These are phyloP conservation scores for Neogale vison DNA, from an alignment of 2,113 vertebrate species.

Conservation along the genomic window DNA sequence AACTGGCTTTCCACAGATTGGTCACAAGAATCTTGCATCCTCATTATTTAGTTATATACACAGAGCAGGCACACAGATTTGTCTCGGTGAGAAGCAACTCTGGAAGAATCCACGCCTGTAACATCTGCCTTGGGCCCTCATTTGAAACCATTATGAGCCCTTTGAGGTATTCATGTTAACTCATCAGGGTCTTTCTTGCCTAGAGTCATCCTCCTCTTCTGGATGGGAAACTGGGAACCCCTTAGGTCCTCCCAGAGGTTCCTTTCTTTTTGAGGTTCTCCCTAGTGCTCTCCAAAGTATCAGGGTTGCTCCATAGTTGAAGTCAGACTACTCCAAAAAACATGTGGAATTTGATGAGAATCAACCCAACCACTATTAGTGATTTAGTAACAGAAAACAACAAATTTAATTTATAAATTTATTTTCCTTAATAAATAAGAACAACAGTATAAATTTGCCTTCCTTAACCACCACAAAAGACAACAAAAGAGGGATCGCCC, in stretches of 20 bases:
- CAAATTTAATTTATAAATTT: neutral
- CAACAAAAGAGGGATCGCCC: neutral
- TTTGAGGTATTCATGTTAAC: neutral
- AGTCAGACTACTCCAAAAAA: neutral
- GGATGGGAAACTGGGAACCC: neutral
- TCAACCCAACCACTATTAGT: neutral
- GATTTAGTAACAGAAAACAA: slow-evolving; percentile 15
- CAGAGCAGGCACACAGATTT: neutral
- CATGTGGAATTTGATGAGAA: neutral
- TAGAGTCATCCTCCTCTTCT: neutral
- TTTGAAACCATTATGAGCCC: neutral
- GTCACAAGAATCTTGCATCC: neutral
- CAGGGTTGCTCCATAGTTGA: neutral
- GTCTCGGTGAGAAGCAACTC: neutral
- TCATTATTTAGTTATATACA: neutral
- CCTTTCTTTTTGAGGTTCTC: neutral
- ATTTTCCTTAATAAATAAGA: neutral
- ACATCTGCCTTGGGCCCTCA: neutral
- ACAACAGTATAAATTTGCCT: neutral
- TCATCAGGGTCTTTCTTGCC: neutral
- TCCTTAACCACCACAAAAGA: neutral
- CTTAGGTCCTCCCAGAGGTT: neutral
- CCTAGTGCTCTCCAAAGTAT: neutral
- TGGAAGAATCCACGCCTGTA: neutral
- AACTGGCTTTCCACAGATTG: neutral